phyloP scores from a whole-genome alignment of 2,113 vertebrate species.

The Xiphorhynchus elegans region DNA sequence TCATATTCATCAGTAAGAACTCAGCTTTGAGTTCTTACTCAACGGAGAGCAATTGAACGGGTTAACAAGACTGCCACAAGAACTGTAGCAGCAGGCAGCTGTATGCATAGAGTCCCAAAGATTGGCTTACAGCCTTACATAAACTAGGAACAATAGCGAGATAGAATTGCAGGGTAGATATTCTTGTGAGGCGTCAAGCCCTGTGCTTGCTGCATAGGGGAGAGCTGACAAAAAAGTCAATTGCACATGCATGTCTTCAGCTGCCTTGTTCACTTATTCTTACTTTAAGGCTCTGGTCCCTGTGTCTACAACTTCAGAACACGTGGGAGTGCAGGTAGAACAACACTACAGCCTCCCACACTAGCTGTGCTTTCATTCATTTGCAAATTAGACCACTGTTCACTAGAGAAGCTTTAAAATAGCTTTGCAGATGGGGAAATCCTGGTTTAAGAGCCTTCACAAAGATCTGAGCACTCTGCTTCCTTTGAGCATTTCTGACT shows the following conservation, averaged over 20 bases:
- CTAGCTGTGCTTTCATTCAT: not conserved
- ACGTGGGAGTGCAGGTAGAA: not conserved
- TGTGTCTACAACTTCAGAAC: not conserved
- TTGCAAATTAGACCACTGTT: conserved; percentile 28
- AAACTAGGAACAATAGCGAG: not conserved
- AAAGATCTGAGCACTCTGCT: not conserved
- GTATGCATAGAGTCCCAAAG: not conserved
- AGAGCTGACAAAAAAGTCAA: not conserved
- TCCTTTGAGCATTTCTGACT: not conserved
- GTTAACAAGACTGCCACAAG: not conserved
- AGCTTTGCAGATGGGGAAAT: not conserved
- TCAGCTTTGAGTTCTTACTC: not conserved
- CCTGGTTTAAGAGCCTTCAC: not conserved
- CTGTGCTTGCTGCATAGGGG: not conserved
- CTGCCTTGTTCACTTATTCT: not conserved
- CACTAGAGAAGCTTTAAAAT: not conserved
- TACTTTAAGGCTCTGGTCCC: not conserved
- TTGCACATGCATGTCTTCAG: not conserved
- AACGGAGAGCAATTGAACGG: not conserved
- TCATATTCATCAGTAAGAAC: not conserved
- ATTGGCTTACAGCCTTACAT: not conserved
- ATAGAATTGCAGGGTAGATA: not conserved
- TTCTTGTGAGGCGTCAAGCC: not conserved
- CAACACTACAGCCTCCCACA: not conserved
- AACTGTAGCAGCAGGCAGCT: not conserved